Percentiles rank a stretch among this genome's conserved stretches.
Conservation (phyloP, 2,888 invertebrate genomes). For the Drosophila paranaensis region DNA sequence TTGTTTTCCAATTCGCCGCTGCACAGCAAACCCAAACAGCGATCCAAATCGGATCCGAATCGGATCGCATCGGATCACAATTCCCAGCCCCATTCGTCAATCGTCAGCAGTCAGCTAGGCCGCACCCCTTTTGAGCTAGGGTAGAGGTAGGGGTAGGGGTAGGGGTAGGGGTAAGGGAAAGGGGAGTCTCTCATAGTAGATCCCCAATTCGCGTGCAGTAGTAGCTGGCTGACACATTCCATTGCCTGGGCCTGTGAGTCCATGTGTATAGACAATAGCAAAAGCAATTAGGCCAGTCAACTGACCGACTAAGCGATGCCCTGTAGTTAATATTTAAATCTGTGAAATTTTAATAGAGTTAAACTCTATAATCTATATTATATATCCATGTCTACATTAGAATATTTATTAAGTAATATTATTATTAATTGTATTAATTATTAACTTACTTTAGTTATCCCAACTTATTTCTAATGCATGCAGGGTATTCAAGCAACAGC, state of each 20-base stretch:
- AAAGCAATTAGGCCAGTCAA: not conserved
- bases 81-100: conserved; percentile 37
- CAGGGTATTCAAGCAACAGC: conserved; percentile 7
- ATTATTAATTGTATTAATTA: not conserved
- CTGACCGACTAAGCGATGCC: not conserved
- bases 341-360: not conserved
- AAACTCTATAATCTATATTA: not conserved
- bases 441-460: not conserved
- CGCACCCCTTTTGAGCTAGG: conserved; percentile 59
- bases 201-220: conserved; percentile 54
- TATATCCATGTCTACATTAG: no score
- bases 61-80: conserved; percentile 23
- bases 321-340: not conserved
- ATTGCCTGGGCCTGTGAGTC: conserved; percentile 43
- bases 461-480: not conserved
- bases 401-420: no score
- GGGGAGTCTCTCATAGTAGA: conserved; percentile 40
- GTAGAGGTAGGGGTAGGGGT: not conserved
- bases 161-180: not conserved
- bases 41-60: conserved; percentile 41
- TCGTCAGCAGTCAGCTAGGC: conserved; percentile 24
- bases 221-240: conserved; percentile 53
- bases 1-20: conserved; percentile 42
- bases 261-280: conserved; percentile 32
- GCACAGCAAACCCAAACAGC: conserved; percentile 37